phyloP scores from a whole-genome alignment of 2,113 vertebrate species.

The Antigone vipio region DNA sequence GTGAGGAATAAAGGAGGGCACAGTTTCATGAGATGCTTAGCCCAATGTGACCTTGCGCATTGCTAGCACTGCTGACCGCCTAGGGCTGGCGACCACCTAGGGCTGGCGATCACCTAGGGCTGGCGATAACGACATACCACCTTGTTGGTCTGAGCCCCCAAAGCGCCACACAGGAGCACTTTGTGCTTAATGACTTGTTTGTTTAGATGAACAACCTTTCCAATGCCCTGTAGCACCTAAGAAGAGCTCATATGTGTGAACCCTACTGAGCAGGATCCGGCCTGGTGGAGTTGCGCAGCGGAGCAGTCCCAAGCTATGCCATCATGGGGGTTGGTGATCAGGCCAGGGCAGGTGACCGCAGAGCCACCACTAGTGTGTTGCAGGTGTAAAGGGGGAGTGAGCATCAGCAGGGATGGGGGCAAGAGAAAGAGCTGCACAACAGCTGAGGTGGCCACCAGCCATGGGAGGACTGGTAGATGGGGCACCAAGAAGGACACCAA shows the following conservation, averaged over 20 bases:
- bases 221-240: neutral
- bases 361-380: neutral
- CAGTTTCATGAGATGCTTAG: neutral
- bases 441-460: neutral
- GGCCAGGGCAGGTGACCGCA: neutral
- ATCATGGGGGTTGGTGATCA: neutral
- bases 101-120: neutral
- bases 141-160: neutral
- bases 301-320: neutral
- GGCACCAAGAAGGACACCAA: neutral
- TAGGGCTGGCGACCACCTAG: neutral
- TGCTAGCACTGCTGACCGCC: neutral
- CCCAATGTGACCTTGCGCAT: neutral
- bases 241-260: neutral
- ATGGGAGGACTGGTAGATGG: neutral
- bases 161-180: neutral
- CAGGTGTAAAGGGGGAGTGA: neutral
- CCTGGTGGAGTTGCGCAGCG: fast-evolving
- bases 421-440: neutral
- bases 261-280: neutral
- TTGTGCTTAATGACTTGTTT: neutral
- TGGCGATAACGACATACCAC: neutral
- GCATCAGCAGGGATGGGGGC: fast-evolving
- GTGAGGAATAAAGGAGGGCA: neutral
- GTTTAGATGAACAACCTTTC: neutral